Evolutionary conservation across 2,113 vertebrate genomes (phyloP), one percentile per base, ranked within the genome.

Genomic region (Oophaga pumilio): DNA sequence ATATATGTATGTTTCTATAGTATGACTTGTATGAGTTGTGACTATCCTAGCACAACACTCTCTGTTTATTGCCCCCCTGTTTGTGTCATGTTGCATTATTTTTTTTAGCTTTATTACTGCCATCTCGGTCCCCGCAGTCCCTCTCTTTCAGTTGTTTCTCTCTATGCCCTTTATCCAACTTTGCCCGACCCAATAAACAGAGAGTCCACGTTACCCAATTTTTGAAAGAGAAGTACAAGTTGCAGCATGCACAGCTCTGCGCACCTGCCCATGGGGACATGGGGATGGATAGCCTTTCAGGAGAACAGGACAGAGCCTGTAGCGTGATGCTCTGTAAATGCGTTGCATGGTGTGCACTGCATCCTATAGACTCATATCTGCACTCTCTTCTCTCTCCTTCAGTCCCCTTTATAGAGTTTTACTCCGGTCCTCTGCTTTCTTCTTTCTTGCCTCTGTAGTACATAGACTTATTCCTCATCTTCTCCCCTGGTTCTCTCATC

Each of bases 191-290:
- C 69, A 82, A 88, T 83, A 83, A 88, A 87, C 69, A 76, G 80
- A 88, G 71, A 77, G 69, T 76, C 33, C 22, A 53, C 52, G 17
- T 33, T 18, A 28, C 24, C n/a, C 12, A 15, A n/a, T 74, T 17
- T 82, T 22, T 62, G 56, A n/a, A 74, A 28, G 11, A n/a, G 78
- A 53, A 82, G 22, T 74, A 15, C 53, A 62, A 82, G 78, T 82
- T 68, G 71, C 73, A 84, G 87, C 87, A 88, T 88, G 87, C 80
- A 76, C 86, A 76, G 86, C 80, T 88, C 86, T 20, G 52, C 28
- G 73, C 80, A 84, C 57, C 73, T 84, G 71, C 87, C 73, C 69
- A 64, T 43, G 79, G 68, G 56, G 56, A 43, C 33, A 66, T 59
- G 49, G 69, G 53, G 81, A 26, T 24, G 52, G n/a, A 43, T 68